Conservation (phyloP, 2,113 vertebrate species). For the Forbesichthys agassizii region DNA sequence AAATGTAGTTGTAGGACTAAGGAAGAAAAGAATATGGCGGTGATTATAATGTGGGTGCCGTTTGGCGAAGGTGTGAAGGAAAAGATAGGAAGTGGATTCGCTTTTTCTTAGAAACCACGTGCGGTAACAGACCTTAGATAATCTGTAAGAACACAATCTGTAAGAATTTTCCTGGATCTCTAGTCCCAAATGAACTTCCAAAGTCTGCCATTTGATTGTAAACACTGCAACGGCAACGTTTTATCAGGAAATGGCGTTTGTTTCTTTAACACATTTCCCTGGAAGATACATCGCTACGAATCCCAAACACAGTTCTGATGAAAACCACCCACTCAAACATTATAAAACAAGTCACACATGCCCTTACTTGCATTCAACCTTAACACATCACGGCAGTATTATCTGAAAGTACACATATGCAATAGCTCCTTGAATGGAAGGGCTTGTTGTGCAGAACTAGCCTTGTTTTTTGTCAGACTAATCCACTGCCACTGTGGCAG, state of each 20-base stretch:
- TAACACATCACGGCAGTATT: no score
- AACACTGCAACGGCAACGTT: no score
- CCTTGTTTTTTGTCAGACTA: conserved; percentile 31
- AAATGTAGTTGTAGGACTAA: conserved; percentile 10
- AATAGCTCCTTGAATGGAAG: conserved; percentile 28
- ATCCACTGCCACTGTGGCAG: not conserved
- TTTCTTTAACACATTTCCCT: no score
- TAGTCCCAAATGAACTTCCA: not conserved
- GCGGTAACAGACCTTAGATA: conserved; percentile 57
- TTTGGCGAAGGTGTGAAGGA: conserved; percentile 53
- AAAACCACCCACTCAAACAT: no score
- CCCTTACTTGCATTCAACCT: no score
- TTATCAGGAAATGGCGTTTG: no score
- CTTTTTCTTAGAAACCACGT: conserved; percentile 45
- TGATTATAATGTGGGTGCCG: conserved; percentile 27
- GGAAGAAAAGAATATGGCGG: conserved; percentile 14
- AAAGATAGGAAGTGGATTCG: conserved; percentile 54
- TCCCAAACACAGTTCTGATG: no score
- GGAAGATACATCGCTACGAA: no score
- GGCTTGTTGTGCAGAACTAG: conserved; percentile 32
- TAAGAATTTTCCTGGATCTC: not conserved
- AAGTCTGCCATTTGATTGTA: no score
- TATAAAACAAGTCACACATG: no score
- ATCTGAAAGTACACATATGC: not conserved
- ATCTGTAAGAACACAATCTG: conserved; percentile 2